Percentiles rank a stretch among this genome's conserved stretches.
Evolutionary conservation across 2,797 vertebrate species (phyloP).

Genomic region (Hyperoplus lanceolatus): DNA sequence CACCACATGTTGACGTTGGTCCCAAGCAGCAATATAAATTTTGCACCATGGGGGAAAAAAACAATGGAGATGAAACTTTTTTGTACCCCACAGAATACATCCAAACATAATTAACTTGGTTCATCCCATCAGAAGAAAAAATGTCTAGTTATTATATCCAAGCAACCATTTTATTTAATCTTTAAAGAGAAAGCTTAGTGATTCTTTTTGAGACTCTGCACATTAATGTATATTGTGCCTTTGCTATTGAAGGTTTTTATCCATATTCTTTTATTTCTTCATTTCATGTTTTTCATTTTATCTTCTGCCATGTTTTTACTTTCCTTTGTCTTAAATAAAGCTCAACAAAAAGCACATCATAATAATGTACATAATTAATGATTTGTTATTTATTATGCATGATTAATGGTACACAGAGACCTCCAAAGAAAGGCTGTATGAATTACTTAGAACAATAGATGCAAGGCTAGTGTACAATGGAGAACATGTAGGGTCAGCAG

Average conservation of each 20-base stretch:
- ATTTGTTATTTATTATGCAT: constrained; percentile 12
- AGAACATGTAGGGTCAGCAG: constrained; percentile 36
- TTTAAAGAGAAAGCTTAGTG: constrained; percentile 28
- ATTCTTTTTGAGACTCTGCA: constrained; percentile 28
- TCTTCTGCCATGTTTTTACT: constrained; percentile 9
- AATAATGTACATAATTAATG: not conserved
- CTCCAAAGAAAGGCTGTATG: constrained; percentile 1
- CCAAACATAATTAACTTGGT: constrained; percentile 57
- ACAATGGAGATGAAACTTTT: constrained; percentile 32
- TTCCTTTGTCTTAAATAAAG: not conserved
- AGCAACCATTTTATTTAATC: constrained; percentile 40
- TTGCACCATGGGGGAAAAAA: constrained; percentile 41
- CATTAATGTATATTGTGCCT: constrained; percentile 28
- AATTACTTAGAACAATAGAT: constrained; percentile 16
- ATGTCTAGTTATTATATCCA: constrained; percentile 26
- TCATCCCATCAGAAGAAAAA: constrained; percentile 50
- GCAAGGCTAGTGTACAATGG: not conserved
- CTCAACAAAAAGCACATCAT: not conserved
- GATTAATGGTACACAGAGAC: not conserved
- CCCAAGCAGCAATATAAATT: constrained; percentile 10
- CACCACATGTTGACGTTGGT: constrained; percentile 55
- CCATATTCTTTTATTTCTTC: not conserved
- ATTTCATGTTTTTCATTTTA: constrained; percentile 30
- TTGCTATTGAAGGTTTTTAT: constrained; percentile 19
- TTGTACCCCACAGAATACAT: constrained; percentile 45